phyloP scores from a whole-genome alignment of 2,113 vertebrate genomes.

The Oncorhynchus keta region DNA sequence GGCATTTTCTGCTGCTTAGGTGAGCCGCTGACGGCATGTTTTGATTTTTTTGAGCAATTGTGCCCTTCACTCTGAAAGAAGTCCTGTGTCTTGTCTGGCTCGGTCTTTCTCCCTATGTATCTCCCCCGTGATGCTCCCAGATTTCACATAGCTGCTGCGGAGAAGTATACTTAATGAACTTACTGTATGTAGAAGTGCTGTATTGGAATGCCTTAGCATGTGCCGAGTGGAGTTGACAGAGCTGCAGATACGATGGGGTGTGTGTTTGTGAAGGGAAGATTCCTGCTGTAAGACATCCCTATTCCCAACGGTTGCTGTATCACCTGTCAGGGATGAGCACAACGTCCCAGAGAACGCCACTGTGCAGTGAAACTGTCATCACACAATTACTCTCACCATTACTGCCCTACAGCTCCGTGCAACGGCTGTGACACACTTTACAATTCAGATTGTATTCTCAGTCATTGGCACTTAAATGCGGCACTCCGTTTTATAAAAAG shows the following conservation, averaged over 20 bases:
- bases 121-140: slow-evolving; percentile 57
- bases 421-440: slow-evolving; percentile 70
- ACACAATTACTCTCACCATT: slow-evolving; percentile 78
- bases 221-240: slow-evolving; percentile 57
- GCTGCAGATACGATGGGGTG: slow-evolving; percentile 60
- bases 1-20: slow-evolving; percentile 83
- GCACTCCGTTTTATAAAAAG: slow-evolving; percentile 73
- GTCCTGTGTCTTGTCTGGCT: slow-evolving; percentile 10
- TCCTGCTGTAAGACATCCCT: slow-evolving; percentile 60
- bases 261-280: slow-evolving; percentile 63
- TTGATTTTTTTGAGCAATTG: slow-evolving; percentile 84
- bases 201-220: slow-evolving; percentile 42
- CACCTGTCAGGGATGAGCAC: slow-evolving; percentile 74
- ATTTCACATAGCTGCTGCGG: slow-evolving; percentile 52
- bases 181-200: slow-evolving; percentile 49
- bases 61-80: slow-evolving; percentile 66
- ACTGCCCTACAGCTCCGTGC: slow-evolving; percentile 68
- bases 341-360: slow-evolving; percentile 71
- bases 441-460: slow-evolving; percentile 74
- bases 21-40: slow-evolving; percentile 88
- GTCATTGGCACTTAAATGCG: slow-evolving; percentile 73
- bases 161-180: slow-evolving; percentile 66
- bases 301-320: slow-evolving; percentile 62
- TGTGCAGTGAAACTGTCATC: slow-evolving; percentile 77
- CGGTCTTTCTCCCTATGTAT: slow-evolving; percentile 50